Conservation (phyloP, 1,140 invertebrate genomes). For the Aculops lycopersici region DNA sequence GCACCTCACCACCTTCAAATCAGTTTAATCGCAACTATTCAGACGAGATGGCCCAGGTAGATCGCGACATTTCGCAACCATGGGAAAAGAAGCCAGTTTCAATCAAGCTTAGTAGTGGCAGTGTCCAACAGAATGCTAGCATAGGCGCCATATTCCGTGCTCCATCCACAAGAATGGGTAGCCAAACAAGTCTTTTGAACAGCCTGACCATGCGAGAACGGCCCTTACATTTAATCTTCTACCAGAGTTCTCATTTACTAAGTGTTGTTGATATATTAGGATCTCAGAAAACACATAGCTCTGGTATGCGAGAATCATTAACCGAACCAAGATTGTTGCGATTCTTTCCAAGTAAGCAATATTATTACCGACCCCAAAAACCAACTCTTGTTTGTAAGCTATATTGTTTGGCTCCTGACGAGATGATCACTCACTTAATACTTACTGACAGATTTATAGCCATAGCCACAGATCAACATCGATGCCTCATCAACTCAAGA, state of each 20-base stretch:
- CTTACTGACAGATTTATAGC: not conserved
- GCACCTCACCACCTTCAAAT: not conserved
- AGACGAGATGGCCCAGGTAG: not conserved
- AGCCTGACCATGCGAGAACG: not conserved
- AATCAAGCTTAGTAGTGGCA: not conserved
- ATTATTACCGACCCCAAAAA: not conserved
- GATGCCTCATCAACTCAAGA: not conserved
- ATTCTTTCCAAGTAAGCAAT: not conserved
- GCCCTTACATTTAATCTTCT: not conserved
- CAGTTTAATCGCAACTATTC: not conserved
- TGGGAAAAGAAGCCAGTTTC: not conserved
- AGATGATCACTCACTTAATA: not conserved
- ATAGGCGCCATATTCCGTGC: no score
- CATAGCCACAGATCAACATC: not conserved
- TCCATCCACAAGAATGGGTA: no score
- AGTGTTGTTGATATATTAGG: not conserved
- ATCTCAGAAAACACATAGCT: not conserved
- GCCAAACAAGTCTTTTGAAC: not conserved
- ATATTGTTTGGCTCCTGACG: not conserved
- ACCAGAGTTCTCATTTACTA: not conserved
- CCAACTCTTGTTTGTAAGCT: not conserved
- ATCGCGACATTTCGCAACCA: not conserved
- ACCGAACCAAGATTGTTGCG: not conserved
- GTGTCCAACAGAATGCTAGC: not conserved
- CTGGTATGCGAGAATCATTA: no score